Conservation (phyloP, 2,113 vertebrate species). For the Hemichromis elongatus region DNA sequence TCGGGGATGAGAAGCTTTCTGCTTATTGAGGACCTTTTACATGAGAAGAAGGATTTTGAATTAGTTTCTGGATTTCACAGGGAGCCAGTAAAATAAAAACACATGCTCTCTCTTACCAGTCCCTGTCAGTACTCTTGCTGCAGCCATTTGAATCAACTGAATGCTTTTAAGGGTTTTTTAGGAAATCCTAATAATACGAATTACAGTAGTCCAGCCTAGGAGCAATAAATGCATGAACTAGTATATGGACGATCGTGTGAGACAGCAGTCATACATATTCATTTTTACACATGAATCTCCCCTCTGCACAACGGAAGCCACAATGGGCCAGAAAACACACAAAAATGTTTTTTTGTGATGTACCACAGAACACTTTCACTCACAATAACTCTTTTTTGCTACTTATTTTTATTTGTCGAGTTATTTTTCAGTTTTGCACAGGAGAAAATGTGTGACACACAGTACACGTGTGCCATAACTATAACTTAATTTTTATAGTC, state of each 20-base stretch:
- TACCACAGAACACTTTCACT: background rate
- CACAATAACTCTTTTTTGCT: background rate
- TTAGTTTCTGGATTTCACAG: no score
- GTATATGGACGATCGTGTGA: background rate
- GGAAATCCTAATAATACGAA: background rate
- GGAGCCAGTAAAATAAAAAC: no score
- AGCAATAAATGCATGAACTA: background rate
- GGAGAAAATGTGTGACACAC: background rate
- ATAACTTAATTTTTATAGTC: background rate
- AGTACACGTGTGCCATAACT: background rate
- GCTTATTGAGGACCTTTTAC: background rate
- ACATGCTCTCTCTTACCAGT: no score
- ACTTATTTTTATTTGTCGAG: background rate
- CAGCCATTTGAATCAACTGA: background rate
- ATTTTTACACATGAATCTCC: background rate
- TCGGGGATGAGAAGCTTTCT: background rate
- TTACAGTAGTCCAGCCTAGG: background rate
- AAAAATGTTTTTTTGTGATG: background rate
- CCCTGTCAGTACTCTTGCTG: background rate
- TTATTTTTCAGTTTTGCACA: background rate
- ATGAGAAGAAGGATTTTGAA: background rate
- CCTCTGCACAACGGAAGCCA: background rate
- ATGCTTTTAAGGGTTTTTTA: background rate
- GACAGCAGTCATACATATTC: background rate
- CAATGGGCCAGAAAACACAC: background rate